These are phyloP conservation scores for Ormia ochracea DNA, from an alignment of 2,888 invertebrate species.

Conservation along the genomic window DNA sequence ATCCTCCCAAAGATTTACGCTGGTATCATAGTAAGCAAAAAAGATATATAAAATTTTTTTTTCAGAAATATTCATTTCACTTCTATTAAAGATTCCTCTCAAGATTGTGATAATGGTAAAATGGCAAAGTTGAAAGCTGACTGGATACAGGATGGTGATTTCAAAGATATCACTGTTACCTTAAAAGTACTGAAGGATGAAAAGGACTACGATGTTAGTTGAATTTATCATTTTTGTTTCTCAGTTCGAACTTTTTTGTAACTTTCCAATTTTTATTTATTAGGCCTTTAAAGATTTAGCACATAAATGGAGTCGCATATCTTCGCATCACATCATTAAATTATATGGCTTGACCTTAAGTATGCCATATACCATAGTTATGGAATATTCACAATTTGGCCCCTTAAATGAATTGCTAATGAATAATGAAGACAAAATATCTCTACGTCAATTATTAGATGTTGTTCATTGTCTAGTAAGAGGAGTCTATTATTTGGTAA, in stretches of 20 bases:
- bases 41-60: not conserved
- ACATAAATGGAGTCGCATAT: slow-evolving; percentile 87
- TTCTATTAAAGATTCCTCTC: slow-evolving; percentile 78
- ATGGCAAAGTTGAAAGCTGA: slow-evolving; percentile 85
- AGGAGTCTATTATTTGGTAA: slow-evolving; percentile 90
- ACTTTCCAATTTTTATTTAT: not conserved
- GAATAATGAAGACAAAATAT: slow-evolving; percentile 78
- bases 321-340: slow-evolving; percentile 86
- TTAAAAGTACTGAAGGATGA: slow-evolving; percentile 86
- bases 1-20: slow-evolving; percentile 74
- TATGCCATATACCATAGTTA: slow-evolving; percentile 87
- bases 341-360: slow-evolving; percentile 87
- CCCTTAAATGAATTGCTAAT: slow-evolving; percentile 82
- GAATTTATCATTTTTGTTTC: not conserved
- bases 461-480: slow-evolving; percentile 88
- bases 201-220: slow-evolving; percentile 80
- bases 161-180: slow-evolving; percentile 86
- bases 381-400: slow-evolving; percentile 88
- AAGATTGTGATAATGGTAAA: slow-evolving; percentile 80
- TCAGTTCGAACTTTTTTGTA: not conserved
- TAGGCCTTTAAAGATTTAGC: slow-evolving; percentile 87
- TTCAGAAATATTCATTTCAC: not conserved
- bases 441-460: slow-evolving; percentile 86
- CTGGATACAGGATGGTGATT: slow-evolving; percentile 85
- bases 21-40: slow-evolving; percentile 73